Evolutionary conservation across 2,888 invertebrate species (phyloP), one percentile per base, ranked within the genome.

Genomic region (Chrysodeixis includens): DNA sequence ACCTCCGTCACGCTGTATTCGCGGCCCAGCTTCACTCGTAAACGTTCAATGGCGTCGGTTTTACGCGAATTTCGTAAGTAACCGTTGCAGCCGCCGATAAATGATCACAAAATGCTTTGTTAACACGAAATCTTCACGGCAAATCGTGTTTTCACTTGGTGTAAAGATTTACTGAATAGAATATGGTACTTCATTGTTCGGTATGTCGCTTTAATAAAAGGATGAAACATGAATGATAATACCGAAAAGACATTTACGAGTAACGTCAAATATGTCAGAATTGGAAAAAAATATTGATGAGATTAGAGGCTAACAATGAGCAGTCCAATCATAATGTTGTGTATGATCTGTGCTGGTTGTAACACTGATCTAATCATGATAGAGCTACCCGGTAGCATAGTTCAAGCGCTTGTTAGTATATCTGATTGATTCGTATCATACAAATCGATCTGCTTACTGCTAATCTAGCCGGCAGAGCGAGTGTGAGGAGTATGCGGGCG

Each of bases 401-500:
- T 56, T 57, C 46, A 58, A 67, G 54, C 55, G 58, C 26, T 62
- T 53, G 66, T 69, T 76, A 77, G 66, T 52, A 71, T 62, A 72
- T 66, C 75, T 69, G 62, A 63, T 26, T 69, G 66, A 65, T 63
- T 54, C 54, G 46, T 62, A 69, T 79, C 56, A 68, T 67, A 62
- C 54, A 82, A 81, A 84, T 82, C 69, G 84, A 88, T 85, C 87
- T 82, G 90, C 88, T 86, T 88, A 88, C 89, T 87, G 86, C 82
- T 89, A 49, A 49, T 10, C 87, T 90, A 92, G 92, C 89, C 87
- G 85, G 87, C 89, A 86, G 87, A 80, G 26, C 26, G 76, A 76
- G 76, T 81, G 79, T 82, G 78, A 77, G 83, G 73, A 74, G 69
- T 65, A 75, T 74, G 81, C 73, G 77, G 63, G 62, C 51, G 79